Evolutionary conservation across 2,888 invertebrate genomes (phyloP).

Genomic region (Nephrotoma appendiculata): DNA sequence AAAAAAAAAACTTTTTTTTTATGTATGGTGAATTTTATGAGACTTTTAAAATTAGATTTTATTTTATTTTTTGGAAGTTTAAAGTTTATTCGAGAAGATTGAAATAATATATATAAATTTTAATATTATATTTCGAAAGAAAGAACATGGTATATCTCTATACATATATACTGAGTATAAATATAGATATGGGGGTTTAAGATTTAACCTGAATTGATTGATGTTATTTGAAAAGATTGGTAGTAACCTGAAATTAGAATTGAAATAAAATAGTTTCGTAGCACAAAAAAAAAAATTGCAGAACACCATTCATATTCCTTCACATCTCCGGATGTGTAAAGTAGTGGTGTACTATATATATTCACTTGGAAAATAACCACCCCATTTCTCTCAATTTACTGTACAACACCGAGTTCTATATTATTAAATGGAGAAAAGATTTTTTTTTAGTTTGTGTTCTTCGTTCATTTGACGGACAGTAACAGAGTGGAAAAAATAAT

Average conservation of each 20-base stretch:
- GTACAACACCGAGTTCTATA: neutral
- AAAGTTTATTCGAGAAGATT: neutral
- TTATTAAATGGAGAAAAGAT: neutral
- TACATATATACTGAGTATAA: neutral
- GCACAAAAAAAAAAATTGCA: neutral
- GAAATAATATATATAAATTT: neutral
- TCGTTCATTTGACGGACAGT: neutral
- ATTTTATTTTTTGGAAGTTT: neutral
- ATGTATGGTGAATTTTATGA: slow-evolving; percentile 2
- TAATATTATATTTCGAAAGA: neutral
- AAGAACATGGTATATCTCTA: neutral
- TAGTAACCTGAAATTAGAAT: neutral
- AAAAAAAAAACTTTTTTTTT: neutral
- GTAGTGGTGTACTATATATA: neutral
- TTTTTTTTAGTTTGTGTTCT: neutral
- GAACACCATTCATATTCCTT: neutral
- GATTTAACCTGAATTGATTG: neutral
- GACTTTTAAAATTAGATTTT: slow-evolving; percentile 4
- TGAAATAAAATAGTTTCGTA: neutral
- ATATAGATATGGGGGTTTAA: neutral
- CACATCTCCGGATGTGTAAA: neutral
- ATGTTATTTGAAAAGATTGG: neutral
- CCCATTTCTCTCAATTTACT: neutral
- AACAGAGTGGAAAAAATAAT: neutral
- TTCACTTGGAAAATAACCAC: neutral